Evolutionary conservation across 2,797 vertebrate genomes (phyloP), one percentile per base, ranked within the genome.

Genomic region (Okamejei kenojei): DNA sequence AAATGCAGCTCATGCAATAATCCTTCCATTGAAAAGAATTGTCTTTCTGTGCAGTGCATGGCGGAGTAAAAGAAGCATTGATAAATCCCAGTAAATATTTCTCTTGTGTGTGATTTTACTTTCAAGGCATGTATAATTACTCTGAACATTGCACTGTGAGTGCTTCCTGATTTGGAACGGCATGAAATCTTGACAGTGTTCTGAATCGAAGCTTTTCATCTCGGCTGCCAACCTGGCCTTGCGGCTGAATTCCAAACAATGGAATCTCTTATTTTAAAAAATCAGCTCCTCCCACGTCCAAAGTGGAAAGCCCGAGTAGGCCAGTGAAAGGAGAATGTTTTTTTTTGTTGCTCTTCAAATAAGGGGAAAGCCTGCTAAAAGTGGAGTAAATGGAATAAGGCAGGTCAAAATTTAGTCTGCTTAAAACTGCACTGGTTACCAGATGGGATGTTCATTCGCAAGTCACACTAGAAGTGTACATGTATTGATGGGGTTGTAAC

Each of bases 191-290:
- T 35, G 61, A 65, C 61, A 84, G 81, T 88, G 7, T 88, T 88
- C 63, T 88, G 61, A 68, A 88, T 35, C 19, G 35, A 23, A n/a
- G 63, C n/a, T 88, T 86, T 88, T 88, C 84, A 68, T 68, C n/a
- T 0, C 3, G n/a, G 1, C 84, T 68, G 32, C 84, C 65, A 68
- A 88, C 17, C 63, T 35, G 63, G 58, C 29, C 58, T 58, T 1
- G 15, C 61, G 29, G 58, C 58, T 86, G 29, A 9, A 68, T 88
- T 68, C 9, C 80, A 88, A 88, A 68, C 84, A 88, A 65, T 88
- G 17, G 68, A 68, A 35, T 68, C 63, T 68, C 61, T 23, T 88
- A 32, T 88, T 54, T 54, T 35, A 35, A 88, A 82, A 17, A 88
- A 68, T 21, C 21, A 54, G 10, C 9, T 68, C 17, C 61, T 68